A percentile compares a stretch with the other conserved stretches of the same genome.
phyloP scores from a whole-genome alignment of 2,113 vertebrate species.

The Percina caprodes region DNA sequence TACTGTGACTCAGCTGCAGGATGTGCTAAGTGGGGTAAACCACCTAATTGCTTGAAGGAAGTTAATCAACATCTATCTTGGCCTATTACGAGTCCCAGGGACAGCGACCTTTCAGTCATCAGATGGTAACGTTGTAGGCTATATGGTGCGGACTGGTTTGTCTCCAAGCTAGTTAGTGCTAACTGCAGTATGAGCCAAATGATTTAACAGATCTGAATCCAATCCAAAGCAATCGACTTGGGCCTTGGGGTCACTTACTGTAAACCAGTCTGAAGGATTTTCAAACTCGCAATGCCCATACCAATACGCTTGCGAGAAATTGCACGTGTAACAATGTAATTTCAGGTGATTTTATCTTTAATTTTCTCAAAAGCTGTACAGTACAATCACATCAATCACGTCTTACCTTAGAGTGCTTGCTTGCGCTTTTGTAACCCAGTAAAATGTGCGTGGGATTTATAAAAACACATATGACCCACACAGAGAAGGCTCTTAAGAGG shows the following conservation, averaged over 20 bases:
- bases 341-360: too few species aligned
- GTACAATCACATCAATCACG: too few species aligned
- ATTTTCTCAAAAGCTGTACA: too few species aligned
- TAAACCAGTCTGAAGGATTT: neutral
- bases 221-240: neutral
- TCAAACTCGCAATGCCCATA: constrained; percentile 4
- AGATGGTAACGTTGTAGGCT: neutral
- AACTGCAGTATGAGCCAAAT: neutral
- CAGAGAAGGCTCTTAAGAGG: too few species aligned
- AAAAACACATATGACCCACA: too few species aligned
- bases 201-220: neutral
- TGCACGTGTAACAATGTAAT: too few species aligned
- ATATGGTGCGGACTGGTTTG: neutral
- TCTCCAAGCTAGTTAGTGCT: neutral
- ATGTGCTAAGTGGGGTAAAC: neutral
- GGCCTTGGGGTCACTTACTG: neutral
- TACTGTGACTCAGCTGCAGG: too few species aligned
- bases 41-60: neutral
- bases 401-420: too few species aligned
- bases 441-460: too few species aligned
- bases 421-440: too few species aligned
- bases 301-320: neutral
- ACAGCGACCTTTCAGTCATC: neutral
- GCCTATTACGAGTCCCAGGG: too few species aligned
- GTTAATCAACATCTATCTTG: too few species aligned